Base-by-base conservation (phyloP, 2,797 vertebrate species). In the Anguilla obscura region DNA sequence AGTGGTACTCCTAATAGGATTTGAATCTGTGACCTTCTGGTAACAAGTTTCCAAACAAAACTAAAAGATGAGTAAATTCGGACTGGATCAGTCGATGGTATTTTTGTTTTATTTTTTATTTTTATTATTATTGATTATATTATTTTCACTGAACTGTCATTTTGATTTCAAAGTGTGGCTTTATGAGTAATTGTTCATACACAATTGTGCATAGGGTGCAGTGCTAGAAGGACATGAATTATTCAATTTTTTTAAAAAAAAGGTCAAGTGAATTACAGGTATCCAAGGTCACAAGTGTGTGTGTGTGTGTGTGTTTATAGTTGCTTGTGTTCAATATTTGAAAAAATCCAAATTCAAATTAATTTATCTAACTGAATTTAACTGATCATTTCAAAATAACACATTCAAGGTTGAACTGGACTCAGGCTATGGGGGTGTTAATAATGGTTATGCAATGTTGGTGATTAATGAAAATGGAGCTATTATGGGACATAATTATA, bases 21-120 rank as follows among this genome's bases (percentile, higher is more conserved):
- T 66, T n/a, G 60, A 66, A 66, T 33, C 69, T 71, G 69, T 30
- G 69, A 71, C n/a, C 69, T 71, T 27, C n/a, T 71, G 69, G 69
- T 33, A 30, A 33, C 69, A n/a, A 27, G n/a, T 69, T 69, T 69
- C 63, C 63, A 0, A 27, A 69, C 24, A 33, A 71, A 7, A 71
- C 69, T 71, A n/a, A 71, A 71, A 27, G 6, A 27, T 71, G 8
- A 33, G 69, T 71, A 30, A 30, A 71, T 71, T 30, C 7, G 1
- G 27, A 71, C 21, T 71, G 7, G 27, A 14, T 71, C 27, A 30
- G n/a, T 71, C 0, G 3, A 71, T 0, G 12, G 1, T 71, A 27
- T 69, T n/a, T n/a, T 1, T 45, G 5, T 45, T 45, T 60, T 3
- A 18, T 21, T 60, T 16, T 60, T 60, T 3, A 16, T 60, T 21